These are phyloP conservation scores for Megaceryle maxima DNA, from an alignment of 2,113 vertebrate genomes.

Conservation along the genomic window DNA sequence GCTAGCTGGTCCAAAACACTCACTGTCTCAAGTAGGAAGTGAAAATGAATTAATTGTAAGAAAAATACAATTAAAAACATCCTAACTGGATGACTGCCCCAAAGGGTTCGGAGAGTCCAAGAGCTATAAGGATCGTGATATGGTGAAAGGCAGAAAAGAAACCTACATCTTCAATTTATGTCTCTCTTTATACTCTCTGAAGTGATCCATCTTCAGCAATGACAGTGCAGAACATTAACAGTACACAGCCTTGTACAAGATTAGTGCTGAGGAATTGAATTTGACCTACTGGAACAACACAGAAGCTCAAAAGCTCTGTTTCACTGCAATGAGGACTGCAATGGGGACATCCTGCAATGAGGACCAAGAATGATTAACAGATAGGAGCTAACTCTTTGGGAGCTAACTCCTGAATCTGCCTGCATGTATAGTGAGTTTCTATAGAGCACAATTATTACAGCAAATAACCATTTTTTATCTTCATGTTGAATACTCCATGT, in stretches of 20 bases:
- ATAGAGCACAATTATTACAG: background rate
- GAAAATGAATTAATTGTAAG: background rate
- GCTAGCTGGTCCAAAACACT: background rate
- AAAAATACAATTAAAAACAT: background rate
- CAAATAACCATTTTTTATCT: background rate
- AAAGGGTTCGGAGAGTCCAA: background rate
- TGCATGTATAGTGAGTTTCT: background rate
- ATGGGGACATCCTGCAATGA: background rate
- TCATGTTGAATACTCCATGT: background rate
- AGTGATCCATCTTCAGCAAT: background rate
- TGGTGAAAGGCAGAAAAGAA: background rate
- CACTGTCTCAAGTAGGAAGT: background rate
- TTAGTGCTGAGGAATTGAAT: background rate
- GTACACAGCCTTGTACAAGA: background rate
- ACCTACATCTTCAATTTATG: background rate
- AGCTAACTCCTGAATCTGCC: background rate
- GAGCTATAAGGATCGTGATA: background rate
- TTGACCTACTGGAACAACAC: background rate
- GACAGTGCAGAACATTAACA: background rate
- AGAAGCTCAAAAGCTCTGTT: background rate
- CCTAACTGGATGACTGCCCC: background rate
- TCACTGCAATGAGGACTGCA: background rate
- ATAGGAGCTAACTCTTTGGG: background rate
- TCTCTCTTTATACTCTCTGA: background rate
- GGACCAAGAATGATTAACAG: background rate